Evolutionary conservation across 2,113 vertebrate species (phyloP), one percentile per base, ranked within the genome.

Genomic region (Lagopus muta): DNA sequence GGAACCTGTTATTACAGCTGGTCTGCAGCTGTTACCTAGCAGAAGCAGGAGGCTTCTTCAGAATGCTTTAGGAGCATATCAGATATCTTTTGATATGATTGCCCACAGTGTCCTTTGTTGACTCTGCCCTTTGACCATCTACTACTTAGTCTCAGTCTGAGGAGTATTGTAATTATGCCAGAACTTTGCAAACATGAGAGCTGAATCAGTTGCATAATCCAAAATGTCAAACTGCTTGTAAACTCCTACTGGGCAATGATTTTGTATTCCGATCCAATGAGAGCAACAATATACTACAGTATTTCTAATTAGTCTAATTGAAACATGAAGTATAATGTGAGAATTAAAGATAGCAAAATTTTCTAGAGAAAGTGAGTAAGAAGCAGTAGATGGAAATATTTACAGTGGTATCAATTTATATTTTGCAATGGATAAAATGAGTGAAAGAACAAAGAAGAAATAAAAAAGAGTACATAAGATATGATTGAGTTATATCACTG

Each of bases 311-410:
- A 66, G 76, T 58, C 17, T 75, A 86, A 81, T 10, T 89, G 55
- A 95, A 94, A 88, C 14, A 58, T 70, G 54, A 95, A 93, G 7
- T 8, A 87, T 66, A 75, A 88, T 82, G 6, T 22, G 89, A 71
- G 30, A 86, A 93, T 84, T 42, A 84, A 12, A 70, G 54, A 73
- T 30, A 87, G 36, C 13, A 69, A 90, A 94, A 66, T 14, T 82
- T 86, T 36, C 30, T 50, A 38, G 10, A 28, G 30, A 86, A 92
- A 74, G 60, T 27, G 17, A 40, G 3, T 62, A 30, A 82, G 20
- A 13, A 95, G 32, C 62, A 48, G 17, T 52, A 89, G 48, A 77
- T 40, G 8, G 3, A 73, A 86, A 82, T 92, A 81, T 71, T 96
- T 89, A 38, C 6, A 28, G 52, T 4, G 22, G 48, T 28, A 16